These are phyloP conservation scores for Danionella cerebrum DNA, from an alignment of 2,113 vertebrate genomes.

Conservation along the genomic window DNA sequence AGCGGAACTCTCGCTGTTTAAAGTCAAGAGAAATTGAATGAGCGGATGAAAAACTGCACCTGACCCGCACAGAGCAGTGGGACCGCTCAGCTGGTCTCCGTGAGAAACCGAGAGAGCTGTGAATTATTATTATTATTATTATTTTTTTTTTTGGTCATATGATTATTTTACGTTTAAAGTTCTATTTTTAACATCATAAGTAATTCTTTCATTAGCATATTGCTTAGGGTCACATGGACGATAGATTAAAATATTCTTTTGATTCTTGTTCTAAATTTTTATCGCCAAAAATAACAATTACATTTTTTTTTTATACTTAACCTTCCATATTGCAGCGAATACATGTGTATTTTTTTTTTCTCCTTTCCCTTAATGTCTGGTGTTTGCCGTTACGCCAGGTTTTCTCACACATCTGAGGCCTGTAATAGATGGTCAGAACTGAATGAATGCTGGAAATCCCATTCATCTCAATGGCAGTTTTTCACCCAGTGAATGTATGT, in stretches of 20 bases:
- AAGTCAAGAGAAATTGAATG: neutral
- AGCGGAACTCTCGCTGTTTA: slow-evolving; percentile 4
- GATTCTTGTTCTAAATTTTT: too few species aligned
- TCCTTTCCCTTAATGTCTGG: neutral
- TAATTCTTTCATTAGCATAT: too few species aligned
- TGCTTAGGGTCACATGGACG: too few species aligned
- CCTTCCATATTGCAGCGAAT: too few species aligned
- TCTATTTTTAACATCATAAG: too few species aligned
- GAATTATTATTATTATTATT: neutral
- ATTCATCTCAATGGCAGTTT: neutral
- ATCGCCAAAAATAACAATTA: too few species aligned
- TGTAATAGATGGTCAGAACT: neutral
- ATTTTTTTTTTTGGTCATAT: too few species aligned
- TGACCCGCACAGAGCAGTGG: neutral
- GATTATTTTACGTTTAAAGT: too few species aligned
- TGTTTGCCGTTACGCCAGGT: neutral
- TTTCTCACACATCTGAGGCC: neutral
- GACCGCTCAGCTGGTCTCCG: neutral
- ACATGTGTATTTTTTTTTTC: neutral
- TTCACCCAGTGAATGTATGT: neutral
- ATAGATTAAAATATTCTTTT: too few species aligned
- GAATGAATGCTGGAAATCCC: neutral
- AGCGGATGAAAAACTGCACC: neutral
- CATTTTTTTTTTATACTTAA: too few species aligned
- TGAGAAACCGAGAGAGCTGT: neutral